phyloP scores from a whole-genome alignment of 2,113 vertebrate species.

The Syngnathus typhle region DNA sequence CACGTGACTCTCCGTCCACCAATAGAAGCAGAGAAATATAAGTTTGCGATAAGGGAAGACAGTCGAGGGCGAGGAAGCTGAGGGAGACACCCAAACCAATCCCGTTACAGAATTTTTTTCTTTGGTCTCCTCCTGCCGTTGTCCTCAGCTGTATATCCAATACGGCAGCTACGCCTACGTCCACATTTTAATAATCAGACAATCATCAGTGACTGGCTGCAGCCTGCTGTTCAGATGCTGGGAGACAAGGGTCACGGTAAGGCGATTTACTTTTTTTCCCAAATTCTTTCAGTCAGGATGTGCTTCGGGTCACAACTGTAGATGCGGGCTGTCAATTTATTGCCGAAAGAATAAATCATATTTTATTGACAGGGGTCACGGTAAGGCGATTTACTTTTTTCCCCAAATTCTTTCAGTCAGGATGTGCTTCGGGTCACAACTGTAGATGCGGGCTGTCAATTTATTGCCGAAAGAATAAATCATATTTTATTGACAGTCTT shows the following conservation, averaged over 20 bases:
- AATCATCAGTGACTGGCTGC: constrained; percentile 29
- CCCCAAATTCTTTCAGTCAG: neutral
- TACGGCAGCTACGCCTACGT: constrained; percentile 31
- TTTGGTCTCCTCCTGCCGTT: neutral
- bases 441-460: too few relatives aligned
- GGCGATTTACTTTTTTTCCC: constrained; percentile 4
- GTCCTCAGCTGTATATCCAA: constrained; percentile 30
- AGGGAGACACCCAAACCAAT: constrained; percentile 25
- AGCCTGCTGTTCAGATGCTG: constrained; percentile 48
- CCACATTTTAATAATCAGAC: constrained; percentile 21
- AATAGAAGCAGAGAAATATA: constrained; percentile 43
- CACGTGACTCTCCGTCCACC: constrained; percentile 57
- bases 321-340: neutral
- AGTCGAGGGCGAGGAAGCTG: constrained; percentile 40
- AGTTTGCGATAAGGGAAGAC: constrained; percentile 44
- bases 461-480: neutral
- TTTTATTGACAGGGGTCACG: neutral
- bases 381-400: too few relatives aligned
- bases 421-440: neutral
- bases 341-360: neutral
- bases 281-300: neutral
- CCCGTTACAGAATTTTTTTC: neutral
- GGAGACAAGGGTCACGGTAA: constrained; percentile 69
- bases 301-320: neutral
- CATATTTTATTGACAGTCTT: neutral